These are phyloP conservation scores for Hapalemur alaotrensis DNA, from an alignment of 2,797 vertebrate genomes.

Conservation along the genomic window DNA sequence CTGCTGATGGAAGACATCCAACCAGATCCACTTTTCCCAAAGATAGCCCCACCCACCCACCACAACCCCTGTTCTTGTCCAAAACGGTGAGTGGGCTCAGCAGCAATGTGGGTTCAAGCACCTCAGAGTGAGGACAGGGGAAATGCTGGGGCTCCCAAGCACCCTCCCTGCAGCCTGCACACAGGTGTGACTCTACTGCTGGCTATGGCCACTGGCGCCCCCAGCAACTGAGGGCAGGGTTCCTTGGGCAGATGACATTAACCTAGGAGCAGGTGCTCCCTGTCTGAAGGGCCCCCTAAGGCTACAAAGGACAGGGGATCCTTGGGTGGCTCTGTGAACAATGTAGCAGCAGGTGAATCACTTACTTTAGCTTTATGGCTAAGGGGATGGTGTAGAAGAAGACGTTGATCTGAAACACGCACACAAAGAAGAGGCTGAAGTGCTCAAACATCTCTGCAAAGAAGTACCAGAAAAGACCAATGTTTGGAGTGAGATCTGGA, in stretches of 20 bases:
- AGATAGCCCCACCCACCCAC: not conserved
- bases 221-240: not conserved
- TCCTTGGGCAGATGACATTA: not conserved
- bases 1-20: not conserved
- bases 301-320: not conserved
- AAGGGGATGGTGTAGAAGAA: constrained; percentile 98
- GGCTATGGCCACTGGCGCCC: not conserved
- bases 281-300: not conserved
- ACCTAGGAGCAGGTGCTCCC: not conserved
- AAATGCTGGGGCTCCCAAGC: not conserved
- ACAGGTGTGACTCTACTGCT: not conserved
- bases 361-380: constrained; percentile 97
- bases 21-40: not conserved
- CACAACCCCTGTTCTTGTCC: not conserved
- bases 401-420: constrained; percentile 98
- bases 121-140: not conserved
- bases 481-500: constrained; percentile 97
- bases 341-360: constrained; percentile 48
- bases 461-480: constrained; percentile 99
- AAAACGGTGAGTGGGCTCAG: not conserved
- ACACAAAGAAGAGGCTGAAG: constrained; percentile 98
- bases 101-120: not conserved
- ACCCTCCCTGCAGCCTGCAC: not conserved
- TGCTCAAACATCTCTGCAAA: constrained; percentile 99
- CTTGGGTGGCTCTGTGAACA: not conserved